phyloP scores from a whole-genome alignment of 2,797 vertebrate genomes.

The Karalla daura region DNA sequence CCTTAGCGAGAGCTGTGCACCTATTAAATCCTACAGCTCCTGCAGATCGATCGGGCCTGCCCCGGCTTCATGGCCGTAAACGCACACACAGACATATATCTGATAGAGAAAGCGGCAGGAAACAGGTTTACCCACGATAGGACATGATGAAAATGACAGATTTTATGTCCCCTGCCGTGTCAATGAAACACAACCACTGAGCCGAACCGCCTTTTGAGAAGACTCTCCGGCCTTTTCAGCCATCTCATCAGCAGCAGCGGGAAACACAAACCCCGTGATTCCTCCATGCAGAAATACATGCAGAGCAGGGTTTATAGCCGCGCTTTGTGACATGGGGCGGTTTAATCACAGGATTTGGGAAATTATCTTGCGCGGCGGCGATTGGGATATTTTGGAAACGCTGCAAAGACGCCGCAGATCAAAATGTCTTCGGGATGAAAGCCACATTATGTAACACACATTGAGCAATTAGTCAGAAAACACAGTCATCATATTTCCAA shows the following conservation, averaged over 20 bases:
- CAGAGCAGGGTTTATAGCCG: conserved; percentile 14
- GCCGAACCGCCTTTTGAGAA: conserved; percentile 53
- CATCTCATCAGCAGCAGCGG: conserved; percentile 29
- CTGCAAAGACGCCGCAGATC: conserved; percentile 14
- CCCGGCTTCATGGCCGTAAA: conserved; percentile 70
- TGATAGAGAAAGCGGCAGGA: conserved; percentile 76
- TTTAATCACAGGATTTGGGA: conserved; percentile 18
- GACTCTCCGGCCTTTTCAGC: conserved; percentile 45
- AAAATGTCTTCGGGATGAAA: conserved; percentile 55
- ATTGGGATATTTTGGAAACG: conserved; percentile 18
- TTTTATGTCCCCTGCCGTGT: conserved; percentile 75
- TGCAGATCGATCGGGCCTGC: conserved; percentile 75
- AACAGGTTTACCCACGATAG: conserved; percentile 74
- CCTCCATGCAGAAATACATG: conserved; percentile 7
- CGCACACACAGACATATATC: conserved; percentile 73
- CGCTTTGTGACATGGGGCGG: neutral
- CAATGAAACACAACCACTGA: conserved; percentile 58
- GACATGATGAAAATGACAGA: conserved; percentile 80
- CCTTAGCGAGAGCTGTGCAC: conserved; percentile 62
- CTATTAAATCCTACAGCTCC: conserved; percentile 79
- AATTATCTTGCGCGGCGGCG: neutral
- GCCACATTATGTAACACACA: conserved; percentile 48
- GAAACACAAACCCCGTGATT: conserved; percentile 27
- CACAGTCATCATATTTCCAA: conserved; percentile 65
- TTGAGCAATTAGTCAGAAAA: conserved; percentile 75